These are phyloP conservation scores for Nasonia longicornis DNA, from an alignment of 1,140 invertebrate species.

Conservation along the genomic window DNA sequence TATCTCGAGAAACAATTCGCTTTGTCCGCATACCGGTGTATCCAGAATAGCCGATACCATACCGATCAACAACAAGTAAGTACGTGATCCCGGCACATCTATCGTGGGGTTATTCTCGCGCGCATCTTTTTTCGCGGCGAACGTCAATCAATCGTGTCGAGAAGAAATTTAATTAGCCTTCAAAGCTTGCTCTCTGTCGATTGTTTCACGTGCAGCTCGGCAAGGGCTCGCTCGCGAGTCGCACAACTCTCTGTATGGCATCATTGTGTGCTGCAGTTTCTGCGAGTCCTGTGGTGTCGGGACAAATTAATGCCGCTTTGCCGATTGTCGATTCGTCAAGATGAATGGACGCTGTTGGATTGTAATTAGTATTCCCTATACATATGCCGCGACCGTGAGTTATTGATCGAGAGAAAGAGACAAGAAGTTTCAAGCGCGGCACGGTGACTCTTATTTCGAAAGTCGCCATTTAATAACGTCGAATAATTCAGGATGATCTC, in stretches of 20 bases:
- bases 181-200: background rate
- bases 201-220: background rate
- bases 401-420: background rate
- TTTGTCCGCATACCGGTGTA: background rate
- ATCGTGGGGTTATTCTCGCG: background rate
- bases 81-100: background rate
- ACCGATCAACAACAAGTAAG: background rate
- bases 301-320: conserved; percentile 34
- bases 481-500: background rate
- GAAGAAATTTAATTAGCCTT: conserved; percentile 36
- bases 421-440: background rate
- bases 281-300: conserved; percentile 8
- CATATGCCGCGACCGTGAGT: background rate
- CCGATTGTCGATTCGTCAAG: conserved; percentile 22
- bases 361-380: conserved; percentile 36
- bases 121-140: background rate
- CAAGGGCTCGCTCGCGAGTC: background rate
- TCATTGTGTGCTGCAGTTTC: background rate
- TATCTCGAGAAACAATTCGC: conserved; percentile 21
- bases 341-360: conserved; percentile 12
- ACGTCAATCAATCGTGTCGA: conserved; percentile 6
- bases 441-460: no score
- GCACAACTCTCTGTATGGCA: background rate
- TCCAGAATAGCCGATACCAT: background rate
- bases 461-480: background rate